Conservation (phyloP, 2,888 invertebrate species). For the Scrobipalpa costella region DNA sequence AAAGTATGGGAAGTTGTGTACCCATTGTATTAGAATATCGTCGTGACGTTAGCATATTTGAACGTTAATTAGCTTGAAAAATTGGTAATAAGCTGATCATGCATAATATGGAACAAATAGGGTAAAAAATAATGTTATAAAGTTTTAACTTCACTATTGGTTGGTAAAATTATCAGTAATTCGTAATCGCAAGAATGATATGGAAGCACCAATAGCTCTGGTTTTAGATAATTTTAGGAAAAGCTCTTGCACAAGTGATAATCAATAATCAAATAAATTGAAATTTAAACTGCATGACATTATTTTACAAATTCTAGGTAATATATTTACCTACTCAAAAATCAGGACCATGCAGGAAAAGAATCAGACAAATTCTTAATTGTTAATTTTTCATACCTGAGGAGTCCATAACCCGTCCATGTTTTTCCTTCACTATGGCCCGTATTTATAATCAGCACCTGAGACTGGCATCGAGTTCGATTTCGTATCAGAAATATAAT, state of each 20-base stretch:
- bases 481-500: no score
- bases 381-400: no score
- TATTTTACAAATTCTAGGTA: no score
- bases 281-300: no score
- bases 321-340: no score
- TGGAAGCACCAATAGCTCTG: background rate
- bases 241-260: background rate
- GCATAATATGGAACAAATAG: slow-evolving; percentile 3
- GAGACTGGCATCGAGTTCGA: no score
- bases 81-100: slow-evolving; percentile 34
- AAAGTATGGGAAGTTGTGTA: slow-evolving; percentile 61
- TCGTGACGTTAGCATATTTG: slow-evolving; percentile 71
- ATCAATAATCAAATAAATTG: background rate
- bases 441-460: no score
- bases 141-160: background rate
- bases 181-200: background rate
- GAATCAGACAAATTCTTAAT: no score
- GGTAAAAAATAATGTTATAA: background rate
- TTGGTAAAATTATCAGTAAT: background rate
- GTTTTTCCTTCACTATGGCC: no score
- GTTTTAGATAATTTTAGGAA: background rate
- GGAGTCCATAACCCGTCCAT: no score
- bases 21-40: slow-evolving; percentile 63
- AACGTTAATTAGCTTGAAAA: slow-evolving; percentile 66
- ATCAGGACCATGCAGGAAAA: no score